These are phyloP conservation scores for Eulimnadia texana DNA, from an alignment of 1,140 invertebrate species.

Conservation along the genomic window DNA sequence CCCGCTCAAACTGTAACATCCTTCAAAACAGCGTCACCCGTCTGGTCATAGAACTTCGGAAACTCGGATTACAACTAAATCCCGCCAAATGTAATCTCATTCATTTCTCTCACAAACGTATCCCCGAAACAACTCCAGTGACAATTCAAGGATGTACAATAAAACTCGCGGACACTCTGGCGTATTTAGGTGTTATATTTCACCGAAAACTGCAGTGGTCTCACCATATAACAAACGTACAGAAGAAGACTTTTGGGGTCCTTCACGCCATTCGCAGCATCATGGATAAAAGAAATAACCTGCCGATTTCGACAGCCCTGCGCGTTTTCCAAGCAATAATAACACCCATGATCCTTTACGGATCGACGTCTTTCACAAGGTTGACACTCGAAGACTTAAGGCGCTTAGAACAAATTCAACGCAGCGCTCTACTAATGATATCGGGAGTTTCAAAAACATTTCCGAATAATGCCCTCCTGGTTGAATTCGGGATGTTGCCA, in stretches of 20 bases:
- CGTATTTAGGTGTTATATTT: neutral
- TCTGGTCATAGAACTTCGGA: neutral
- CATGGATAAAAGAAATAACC: too few species aligned
- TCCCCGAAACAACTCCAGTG: neutral
- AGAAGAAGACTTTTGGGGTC: too few species aligned
- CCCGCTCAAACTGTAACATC: neutral
- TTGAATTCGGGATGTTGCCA: neutral
- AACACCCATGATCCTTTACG: too few species aligned
- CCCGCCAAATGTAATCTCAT: neutral
- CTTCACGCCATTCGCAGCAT: too few species aligned
- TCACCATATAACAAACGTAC: too few species aligned
- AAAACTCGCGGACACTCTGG: too few species aligned
- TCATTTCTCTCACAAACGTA: neutral
- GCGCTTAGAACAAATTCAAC: neutral
- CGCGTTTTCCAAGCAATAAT: too few species aligned
- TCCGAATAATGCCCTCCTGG: neutral
- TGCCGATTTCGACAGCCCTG: too few species aligned
- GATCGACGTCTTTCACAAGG: neutral
- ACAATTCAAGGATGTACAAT: too few species aligned
- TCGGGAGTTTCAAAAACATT: neutral
- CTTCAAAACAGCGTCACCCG: neutral
- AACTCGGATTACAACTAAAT: neutral
- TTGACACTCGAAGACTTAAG: neutral
- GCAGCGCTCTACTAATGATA: neutral
- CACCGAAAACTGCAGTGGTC: too few species aligned